Conservation (phyloP, 2,888 invertebrate genomes). For the Trichogramma dendrolimi region DNA sequence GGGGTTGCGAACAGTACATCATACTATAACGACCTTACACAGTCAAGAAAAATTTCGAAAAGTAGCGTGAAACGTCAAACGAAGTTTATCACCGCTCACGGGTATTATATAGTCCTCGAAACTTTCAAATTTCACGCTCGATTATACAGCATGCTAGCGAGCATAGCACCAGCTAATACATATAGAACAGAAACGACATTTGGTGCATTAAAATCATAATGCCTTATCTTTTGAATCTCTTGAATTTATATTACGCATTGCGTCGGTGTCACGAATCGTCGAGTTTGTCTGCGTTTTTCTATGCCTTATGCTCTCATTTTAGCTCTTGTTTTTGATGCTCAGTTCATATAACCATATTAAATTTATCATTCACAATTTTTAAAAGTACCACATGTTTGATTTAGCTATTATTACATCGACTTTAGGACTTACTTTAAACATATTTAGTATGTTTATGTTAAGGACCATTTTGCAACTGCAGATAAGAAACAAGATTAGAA, state of each 20-base stretch:
- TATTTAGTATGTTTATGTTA: neutral
- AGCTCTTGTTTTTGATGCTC: neutral
- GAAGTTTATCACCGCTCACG: slow-evolving; percentile 25
- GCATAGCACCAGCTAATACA: neutral
- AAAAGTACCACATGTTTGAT: too few species aligned
- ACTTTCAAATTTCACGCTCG: slow-evolving; percentile 52
- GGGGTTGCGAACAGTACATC: too few species aligned
- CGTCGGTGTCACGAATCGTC: slow-evolving; percentile 17
- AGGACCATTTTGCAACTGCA: neutral
- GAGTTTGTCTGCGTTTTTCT: neutral
- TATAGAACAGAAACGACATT: slow-evolving; percentile 39
- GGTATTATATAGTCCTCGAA: slow-evolving; percentile 32
- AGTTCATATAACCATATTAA: too few species aligned
- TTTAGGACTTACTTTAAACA: neutral
- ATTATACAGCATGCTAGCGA: slow-evolving; percentile 39
- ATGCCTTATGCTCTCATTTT: neutral
- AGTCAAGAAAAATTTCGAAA: slow-evolving; percentile 28
- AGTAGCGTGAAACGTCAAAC: slow-evolving; percentile 37
- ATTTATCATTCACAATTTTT: too few species aligned
- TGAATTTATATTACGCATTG: slow-evolving; percentile 37
- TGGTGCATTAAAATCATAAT: slow-evolving; percentile 48
- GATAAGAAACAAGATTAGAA: too few species aligned
- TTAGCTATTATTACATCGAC: too few species aligned
- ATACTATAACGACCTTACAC: too few species aligned
- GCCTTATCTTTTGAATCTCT: slow-evolving; percentile 37